Conservation (phyloP, 2,113 vertebrate species). For the Clinocottus analis region DNA sequence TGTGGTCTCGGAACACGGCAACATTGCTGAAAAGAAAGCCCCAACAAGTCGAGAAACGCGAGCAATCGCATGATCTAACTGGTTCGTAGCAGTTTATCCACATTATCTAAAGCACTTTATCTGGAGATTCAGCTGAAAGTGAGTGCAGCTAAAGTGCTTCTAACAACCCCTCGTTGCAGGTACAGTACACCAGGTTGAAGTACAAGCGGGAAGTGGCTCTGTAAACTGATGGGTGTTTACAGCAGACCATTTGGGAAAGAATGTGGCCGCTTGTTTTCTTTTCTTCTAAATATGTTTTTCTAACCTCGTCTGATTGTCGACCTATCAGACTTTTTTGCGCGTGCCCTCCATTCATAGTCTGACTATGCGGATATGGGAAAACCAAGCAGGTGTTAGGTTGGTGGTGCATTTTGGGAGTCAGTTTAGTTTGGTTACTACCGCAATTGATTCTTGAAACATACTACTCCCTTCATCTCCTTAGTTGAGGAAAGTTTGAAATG, state of each 20-base stretch:
- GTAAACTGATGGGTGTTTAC: not conserved
- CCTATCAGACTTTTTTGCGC: too few relatives aligned
- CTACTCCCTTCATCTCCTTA: constrained; percentile 56
- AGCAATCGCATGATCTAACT: not conserved
- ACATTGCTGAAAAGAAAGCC: not conserved
- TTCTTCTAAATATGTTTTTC: too few relatives aligned
- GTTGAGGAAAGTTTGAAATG: constrained; percentile 51
- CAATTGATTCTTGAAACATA: constrained; percentile 45
- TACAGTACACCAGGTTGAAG: not conserved
- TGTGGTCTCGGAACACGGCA: not conserved
- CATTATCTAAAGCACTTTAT: not conserved
- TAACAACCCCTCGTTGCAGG: not conserved
- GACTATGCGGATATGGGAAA: constrained; percentile 62
- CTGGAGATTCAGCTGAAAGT: not conserved
- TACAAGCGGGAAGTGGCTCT: not conserved
- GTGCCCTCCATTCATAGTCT: too few relatives aligned
- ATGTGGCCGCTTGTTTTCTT: not conserved
- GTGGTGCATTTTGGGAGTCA: constrained; percentile 56
- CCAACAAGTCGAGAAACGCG: not conserved
- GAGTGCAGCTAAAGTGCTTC: not conserved
- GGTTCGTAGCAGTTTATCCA: not conserved
- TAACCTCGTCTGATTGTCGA: not conserved
- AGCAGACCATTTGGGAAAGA: not conserved
- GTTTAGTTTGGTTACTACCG: constrained; percentile 60
- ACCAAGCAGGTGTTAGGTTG: constrained; percentile 71